These are phyloP conservation scores for Lutjanus erythropterus DNA, from an alignment of 2,113 vertebrate species.

Conservation along the genomic window DNA sequence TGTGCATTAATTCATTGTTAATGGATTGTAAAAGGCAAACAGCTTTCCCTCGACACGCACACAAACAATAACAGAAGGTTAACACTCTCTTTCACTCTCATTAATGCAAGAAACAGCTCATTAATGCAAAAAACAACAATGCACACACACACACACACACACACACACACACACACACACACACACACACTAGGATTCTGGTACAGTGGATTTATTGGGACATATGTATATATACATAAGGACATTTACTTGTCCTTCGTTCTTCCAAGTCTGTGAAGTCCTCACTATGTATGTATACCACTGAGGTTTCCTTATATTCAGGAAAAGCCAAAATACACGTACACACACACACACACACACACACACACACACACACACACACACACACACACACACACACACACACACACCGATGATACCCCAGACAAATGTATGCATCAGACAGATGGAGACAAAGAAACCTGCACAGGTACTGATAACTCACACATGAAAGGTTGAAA, in stretches of 20 bases:
- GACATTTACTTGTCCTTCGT: too few relatives aligned
- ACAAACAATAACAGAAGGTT: not conserved
- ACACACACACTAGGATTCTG: too few relatives aligned
- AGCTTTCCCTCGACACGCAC: not conserved
- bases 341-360: too few relatives aligned
- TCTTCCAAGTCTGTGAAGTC: too few relatives aligned
- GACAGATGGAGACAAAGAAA: conserved; percentile 37
- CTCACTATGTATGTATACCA: too few relatives aligned
- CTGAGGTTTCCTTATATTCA: too few relatives aligned
- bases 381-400: not conserved
- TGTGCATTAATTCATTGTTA: conserved; percentile 10
- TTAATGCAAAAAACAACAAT: too few relatives aligned
- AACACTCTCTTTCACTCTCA: not conserved
- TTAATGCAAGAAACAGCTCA: not conserved
- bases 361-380: not conserved
- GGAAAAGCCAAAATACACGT: too few relatives aligned
- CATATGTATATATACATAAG: too few relatives aligned
- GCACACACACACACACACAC: not conserved
- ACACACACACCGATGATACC: not conserved
- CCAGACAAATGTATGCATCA: not conserved
- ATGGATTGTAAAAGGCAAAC: not conserved
- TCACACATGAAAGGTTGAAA: not conserved
- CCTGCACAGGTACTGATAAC: conserved; percentile 29
- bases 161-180: not conserved
- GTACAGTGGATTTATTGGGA: too few relatives aligned